phyloP scores from a whole-genome alignment of 2,113 vertebrate genomes.

The Pelobates fuscus region DNA sequence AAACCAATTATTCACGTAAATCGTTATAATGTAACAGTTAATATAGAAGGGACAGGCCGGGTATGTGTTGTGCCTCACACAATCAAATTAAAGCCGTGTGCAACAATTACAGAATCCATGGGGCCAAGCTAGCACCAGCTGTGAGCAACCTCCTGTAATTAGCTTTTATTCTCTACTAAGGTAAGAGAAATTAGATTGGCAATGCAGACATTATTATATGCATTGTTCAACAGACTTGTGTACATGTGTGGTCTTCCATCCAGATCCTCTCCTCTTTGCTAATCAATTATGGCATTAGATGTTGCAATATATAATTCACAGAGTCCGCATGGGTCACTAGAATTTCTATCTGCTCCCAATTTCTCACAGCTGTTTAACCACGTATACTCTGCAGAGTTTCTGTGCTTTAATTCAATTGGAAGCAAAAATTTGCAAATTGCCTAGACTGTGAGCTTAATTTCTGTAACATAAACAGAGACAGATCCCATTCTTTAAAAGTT shows the following conservation, averaged over 20 bases:
- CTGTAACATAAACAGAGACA: neutral
- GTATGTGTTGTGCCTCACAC: neutral
- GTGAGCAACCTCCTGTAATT: constrained; percentile 19
- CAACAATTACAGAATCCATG: constrained; percentile 33
- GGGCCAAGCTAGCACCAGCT: constrained; percentile 22
- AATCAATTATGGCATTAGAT: constrained; percentile 36
- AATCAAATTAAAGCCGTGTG: constrained; percentile 30
- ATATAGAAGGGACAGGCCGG: constrained; percentile 17
- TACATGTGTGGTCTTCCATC: neutral
- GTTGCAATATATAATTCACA: constrained; percentile 17
- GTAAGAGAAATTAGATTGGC: constrained; percentile 40
- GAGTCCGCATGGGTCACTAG: neutral
- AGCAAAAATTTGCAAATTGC: constrained; percentile 18
- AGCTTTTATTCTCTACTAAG: constrained; percentile 25
- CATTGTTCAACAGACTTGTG: neutral
- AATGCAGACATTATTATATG: neutral
- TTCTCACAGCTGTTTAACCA: neutral
- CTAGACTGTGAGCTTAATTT: neutral
- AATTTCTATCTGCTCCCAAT: neutral
- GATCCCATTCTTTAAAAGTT: neutral
- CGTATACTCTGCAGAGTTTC: constrained; percentile 9
- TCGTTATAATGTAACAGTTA: constrained; percentile 8
- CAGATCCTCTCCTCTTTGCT: neutral
- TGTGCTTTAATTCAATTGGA: constrained; percentile 16
- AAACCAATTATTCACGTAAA: neutral